A percentile compares a stretch with the other conserved stretches of the same genome.
Conservation (phyloP, 2,888 invertebrate genomes). For the Polyploca ridens region DNA sequence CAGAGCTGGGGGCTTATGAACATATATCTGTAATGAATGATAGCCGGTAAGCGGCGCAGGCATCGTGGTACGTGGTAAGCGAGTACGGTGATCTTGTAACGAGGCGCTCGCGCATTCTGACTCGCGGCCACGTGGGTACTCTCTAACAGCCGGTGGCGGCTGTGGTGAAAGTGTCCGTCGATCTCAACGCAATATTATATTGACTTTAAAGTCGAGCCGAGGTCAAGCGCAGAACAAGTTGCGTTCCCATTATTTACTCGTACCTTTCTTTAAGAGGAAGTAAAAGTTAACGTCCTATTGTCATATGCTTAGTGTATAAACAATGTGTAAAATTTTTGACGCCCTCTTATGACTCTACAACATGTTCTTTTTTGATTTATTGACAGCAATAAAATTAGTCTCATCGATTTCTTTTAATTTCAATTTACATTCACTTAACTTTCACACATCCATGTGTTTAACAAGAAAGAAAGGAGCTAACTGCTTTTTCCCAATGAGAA, state of each 20-base stretch:
- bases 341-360: constrained; percentile 13
- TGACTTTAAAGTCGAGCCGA: constrained; percentile 54
- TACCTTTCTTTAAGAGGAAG: constrained; percentile 56
- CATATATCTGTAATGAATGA: background rate
- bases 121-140: constrained; percentile 37
- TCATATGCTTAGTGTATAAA: constrained; percentile 19
- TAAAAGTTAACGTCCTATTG: constrained; percentile 58
- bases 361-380: constrained; percentile 10
- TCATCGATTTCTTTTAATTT: background rate
- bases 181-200: constrained; percentile 59
- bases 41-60: background rate
- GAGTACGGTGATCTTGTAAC: background rate
- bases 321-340: constrained; percentile 22
- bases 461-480: background rate
- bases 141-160: constrained; percentile 33
- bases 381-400: background rate
- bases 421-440: background rate
- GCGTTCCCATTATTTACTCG: constrained; percentile 62
- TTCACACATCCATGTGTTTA: background rate
- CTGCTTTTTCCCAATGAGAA: too few relatives aligned
- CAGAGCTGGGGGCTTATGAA: background rate
- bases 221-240: constrained; percentile 74
- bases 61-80: background rate
- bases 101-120: constrained; percentile 23
- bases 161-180: constrained; percentile 67